Base-by-base conservation (phyloP, 2,797 vertebrate genomes). In the Odontamblyopus lacepedii region DNA sequence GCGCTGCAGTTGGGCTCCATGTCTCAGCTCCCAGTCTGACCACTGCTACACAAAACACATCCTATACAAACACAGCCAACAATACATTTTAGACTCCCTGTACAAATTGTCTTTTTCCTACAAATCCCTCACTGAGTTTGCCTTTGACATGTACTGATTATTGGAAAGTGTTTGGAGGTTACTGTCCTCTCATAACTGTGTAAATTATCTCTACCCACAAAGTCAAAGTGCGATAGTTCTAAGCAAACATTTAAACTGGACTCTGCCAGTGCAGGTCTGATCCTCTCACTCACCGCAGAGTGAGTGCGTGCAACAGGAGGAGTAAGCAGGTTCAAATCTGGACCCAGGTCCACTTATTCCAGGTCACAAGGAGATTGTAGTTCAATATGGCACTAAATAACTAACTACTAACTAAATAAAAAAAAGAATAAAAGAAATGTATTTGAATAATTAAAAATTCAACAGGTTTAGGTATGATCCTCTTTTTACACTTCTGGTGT, bases 1-100 rank as follows among this genome's bases (percentile, higher is more conserved):
- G 93, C 92, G 85, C 96, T 98, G 92, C 97, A 98, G 94, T 98
- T 99, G 6, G 88, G 85, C 93, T 96, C 95, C 97, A 98, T 97
- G 89, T 78, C 84, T 77, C 65, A 67, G 79, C 63, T 81, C 80
- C 78, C 82, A 66, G 83, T 82, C 83, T 29, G 83, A 83, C 85
- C 82, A 73, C 79, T 73, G 76, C 92, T 87, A 94, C 35, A 38
- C 35, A 67, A 79, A 66, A 79, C 81, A 85, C 92, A 92, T 89
- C 87, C 94, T 94, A 76, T 12, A 67, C 80, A 78, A 75, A 66
- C 32, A 70, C 23, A 68, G 1, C 65, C 0, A 71, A 48, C 13
- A 48, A 48, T 32, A n/a, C 7, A 63, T 6, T 61, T 61, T 61
- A 26, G 55, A 57, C 23, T 12, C n/a, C 3, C 2, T 48, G 12